Base-by-base conservation (phyloP, 1,140 invertebrate species). In the Drosophila busckii region DNA sequence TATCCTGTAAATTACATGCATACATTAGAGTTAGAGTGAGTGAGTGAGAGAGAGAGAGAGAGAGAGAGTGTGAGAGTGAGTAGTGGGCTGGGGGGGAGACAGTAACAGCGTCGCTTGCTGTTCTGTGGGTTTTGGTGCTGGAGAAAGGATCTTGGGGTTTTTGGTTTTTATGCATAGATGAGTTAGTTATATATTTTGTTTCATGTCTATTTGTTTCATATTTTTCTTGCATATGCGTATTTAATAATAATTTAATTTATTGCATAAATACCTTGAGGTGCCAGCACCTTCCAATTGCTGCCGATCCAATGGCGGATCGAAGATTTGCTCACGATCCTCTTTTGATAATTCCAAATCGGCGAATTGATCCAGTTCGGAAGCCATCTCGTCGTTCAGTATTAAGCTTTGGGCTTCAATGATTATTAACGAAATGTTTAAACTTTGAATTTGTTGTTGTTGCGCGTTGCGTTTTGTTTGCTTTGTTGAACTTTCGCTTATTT, bases 261-360 rank as follows among this genome's bases (percentile, higher is more conserved):
- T 40, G 6, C 4, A 50, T 54, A 78, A 70, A 34, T 78, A 86
- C 84, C 84, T 86, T 86, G 84, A 86, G 75, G 85, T 86, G 78
- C 82, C 76, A 87, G 86, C 76, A 86, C 76, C 85, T 86, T 87
- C 86, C 82, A 85, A 40, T 70, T 85, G 85, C 73, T 84, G 84
- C 65, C 84, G 84, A 71, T 87, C 85, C 59, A 87, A 68, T 31
- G 86, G 86, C 53, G 86, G 86, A 80, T 87, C 86, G 58, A 87
- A 87, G 53, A 87, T 87, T 61, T 87, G 86, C 73, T 87, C 86
- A 15, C 86, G 86, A 86, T 87, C 86, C 56, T 87, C 86, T 73
- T 87, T 87, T 40, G 86, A 87, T 42, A 87, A 63, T 70, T 87
- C 86, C 69, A 87, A 70, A 37, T 87, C 86, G 63, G 86, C 86